Percentiles rank a stretch among this genome's conserved stretches.
Conservation (phyloP, 2,113 vertebrate species). For the Oriolus oriolus region DNA sequence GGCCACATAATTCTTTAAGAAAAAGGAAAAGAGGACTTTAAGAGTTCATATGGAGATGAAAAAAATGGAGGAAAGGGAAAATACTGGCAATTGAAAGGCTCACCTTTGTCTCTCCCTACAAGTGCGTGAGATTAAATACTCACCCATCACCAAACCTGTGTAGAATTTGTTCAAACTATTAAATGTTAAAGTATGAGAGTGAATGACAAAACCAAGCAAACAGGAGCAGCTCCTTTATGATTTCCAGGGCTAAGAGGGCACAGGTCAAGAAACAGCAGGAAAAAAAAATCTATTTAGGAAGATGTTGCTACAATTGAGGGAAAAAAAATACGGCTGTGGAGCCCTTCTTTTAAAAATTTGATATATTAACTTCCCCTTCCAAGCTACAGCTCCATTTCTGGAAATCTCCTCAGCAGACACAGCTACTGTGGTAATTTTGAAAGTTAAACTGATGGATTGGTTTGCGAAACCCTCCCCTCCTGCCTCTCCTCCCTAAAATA, state of each 20-base stretch:
- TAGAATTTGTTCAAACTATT: background rate
- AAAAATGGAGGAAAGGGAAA: background rate
- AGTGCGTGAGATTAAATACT: background rate
- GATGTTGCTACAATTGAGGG: background rate
- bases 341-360: background rate
- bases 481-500: background rate
- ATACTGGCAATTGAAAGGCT: background rate
- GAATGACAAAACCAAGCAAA: background rate
- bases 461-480: background rate
- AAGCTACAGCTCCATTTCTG: background rate
- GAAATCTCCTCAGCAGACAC: background rate
- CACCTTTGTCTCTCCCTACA: background rate
- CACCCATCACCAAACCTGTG: rapidly evolving
- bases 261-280: rapidly evolving
- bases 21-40: background rate
- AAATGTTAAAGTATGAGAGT: background rate
- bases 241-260: background rate
- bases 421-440: rapidly evolving
- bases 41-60: background rate
- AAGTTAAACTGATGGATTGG: rapidly evolving
- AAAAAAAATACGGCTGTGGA: background rate
- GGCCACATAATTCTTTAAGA: background rate
- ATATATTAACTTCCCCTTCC: background rate
- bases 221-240: background rate
- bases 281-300: background rate